Percentiles rank a stretch among this genome's conserved stretches.
Evolutionary conservation across 2,113 vertebrate genomes (phyloP).

Genomic region (Perca fluviatilis): DNA sequence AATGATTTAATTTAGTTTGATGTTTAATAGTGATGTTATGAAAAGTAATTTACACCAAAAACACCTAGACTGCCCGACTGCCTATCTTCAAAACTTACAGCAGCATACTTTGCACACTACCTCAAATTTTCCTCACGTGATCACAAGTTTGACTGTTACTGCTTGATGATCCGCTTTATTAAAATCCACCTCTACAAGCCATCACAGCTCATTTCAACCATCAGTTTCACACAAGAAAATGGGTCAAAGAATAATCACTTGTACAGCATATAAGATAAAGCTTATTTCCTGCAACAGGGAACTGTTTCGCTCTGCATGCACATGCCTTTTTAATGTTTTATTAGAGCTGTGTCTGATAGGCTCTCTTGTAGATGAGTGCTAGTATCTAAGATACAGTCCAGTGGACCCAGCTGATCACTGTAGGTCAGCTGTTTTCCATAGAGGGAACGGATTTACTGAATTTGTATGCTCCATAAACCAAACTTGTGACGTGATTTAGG

Average conservation of each 20-base stretch:
- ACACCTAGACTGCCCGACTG: too few relatives aligned
- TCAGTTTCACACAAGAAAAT: constrained; percentile 20
- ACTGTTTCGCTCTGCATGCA: not conserved
- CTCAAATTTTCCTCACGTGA: not conserved
- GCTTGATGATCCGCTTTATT: constrained; percentile 10
- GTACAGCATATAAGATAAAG: not conserved
- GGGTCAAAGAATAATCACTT: constrained; percentile 21
- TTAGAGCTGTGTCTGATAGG: constrained; percentile 29
- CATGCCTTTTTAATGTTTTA: constrained; percentile 21
- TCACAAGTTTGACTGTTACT: not conserved
- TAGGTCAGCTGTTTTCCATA: constrained; percentile 57
- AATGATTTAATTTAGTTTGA: not conserved
- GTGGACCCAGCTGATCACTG: constrained; percentile 38
- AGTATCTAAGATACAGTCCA: constrained; percentile 4
- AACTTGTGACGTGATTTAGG: constrained; percentile 27
- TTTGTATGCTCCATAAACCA: constrained; percentile 54
- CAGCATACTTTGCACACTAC: not conserved
- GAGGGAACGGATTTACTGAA: constrained; percentile 46
- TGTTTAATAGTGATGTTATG: too few relatives aligned
- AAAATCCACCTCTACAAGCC: not conserved
- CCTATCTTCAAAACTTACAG: not conserved
- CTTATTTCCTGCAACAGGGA: not conserved
- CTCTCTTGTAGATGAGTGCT: constrained; percentile 13
- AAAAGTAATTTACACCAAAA: too few relatives aligned
- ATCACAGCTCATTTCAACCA: not conserved